Conservation (phyloP, 2,113 vertebrate genomes). For the Ptilonorhynchus violaceus region DNA sequence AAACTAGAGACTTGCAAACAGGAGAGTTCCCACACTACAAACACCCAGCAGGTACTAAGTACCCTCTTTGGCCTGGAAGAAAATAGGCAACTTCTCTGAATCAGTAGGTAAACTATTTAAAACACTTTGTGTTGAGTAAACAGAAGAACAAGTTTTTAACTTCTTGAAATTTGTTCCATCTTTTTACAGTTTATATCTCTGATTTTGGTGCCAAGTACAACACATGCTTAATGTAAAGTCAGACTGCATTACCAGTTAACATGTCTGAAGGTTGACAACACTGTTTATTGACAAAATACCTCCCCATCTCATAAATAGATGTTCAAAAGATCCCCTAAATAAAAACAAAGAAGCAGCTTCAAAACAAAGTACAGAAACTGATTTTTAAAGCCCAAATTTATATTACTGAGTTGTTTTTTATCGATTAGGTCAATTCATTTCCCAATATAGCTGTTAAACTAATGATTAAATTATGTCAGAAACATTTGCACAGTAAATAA, state of each 20-base stretch:
- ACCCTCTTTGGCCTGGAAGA: conserved; percentile 63
- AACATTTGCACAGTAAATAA: not conserved
- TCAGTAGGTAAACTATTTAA: conserved; percentile 55
- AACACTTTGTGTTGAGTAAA: conserved; percentile 40
- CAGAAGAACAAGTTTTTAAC: conserved; percentile 46
- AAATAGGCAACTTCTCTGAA: conserved; percentile 54
- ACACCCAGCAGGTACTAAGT: conserved; percentile 1
- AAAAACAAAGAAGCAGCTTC: conserved; percentile 9
- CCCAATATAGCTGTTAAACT: not conserved
- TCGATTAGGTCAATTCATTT: not conserved
- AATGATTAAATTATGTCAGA: not conserved
- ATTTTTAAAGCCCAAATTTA: not conserved
- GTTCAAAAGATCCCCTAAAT: not conserved
- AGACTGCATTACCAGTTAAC: conserved; percentile 45
- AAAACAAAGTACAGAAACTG: conserved; percentile 45
- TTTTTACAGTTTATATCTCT: conserved; percentile 35
- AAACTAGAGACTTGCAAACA: conserved; percentile 57
- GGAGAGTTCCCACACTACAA: conserved; percentile 37
- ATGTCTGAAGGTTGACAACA: conserved; percentile 31
- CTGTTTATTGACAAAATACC: conserved; percentile 30
- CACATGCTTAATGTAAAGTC: not conserved
- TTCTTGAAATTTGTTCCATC: conserved; percentile 10
- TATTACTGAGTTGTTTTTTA: not conserved
- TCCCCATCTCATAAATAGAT: not conserved
- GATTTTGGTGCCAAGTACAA: conserved; percentile 29